Percentiles rank a stretch among this genome's conserved stretches.
Conservation (phyloP, 2,888 invertebrate genomes). For the Aphodius sticticus region DNA sequence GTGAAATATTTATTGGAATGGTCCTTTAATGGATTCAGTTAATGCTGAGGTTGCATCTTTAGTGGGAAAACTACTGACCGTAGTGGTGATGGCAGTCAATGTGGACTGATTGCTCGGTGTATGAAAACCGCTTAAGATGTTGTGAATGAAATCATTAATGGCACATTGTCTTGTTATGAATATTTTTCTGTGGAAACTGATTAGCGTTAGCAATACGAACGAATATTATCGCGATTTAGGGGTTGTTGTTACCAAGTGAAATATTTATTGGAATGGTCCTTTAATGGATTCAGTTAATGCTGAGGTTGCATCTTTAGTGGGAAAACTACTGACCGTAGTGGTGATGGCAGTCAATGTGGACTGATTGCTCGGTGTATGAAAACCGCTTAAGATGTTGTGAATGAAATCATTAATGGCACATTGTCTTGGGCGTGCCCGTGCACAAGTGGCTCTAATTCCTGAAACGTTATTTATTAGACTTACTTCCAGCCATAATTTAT, state of each 20-base stretch:
- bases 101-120: background rate
- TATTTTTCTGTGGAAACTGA: too few species aligned
- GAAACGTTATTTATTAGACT: background rate
- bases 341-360: background rate
- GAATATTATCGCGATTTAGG: too few species aligned
- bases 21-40: background rate
- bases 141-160: background rate
- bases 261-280: background rate
- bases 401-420: background rate
- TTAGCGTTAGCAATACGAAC: too few species aligned
- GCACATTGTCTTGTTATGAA: background rate
- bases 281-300: background rate
- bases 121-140: conserved; percentile 7
- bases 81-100: background rate
- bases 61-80: background rate
- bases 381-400: conserved; percentile 7
- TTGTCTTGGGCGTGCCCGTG: background rate
- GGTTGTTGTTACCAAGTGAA: too few species aligned
- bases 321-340: background rate
- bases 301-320: background rate
- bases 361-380: background rate
- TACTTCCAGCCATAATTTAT: background rate
- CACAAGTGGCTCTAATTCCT: background rate
- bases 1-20: background rate
- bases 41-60: background rate